phyloP scores from a whole-genome alignment of 2,113 vertebrate species.

The Tor tambroides region DNA sequence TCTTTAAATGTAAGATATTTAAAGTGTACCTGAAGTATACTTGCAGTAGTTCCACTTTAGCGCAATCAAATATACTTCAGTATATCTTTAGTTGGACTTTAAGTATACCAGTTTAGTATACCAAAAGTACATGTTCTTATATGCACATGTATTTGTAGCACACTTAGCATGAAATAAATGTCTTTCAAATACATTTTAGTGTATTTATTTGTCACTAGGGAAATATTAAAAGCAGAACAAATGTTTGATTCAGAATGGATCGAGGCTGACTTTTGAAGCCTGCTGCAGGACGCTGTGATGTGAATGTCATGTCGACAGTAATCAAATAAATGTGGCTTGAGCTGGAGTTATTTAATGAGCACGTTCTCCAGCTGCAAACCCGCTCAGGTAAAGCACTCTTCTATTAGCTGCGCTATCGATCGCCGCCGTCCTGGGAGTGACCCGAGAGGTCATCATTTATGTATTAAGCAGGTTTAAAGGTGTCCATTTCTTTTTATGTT shows the following conservation, averaged over 20 bases:
- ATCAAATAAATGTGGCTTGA: background rate
- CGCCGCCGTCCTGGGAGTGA: conserved; percentile 70
- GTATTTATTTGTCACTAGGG: no score
- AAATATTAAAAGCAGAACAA: background rate
- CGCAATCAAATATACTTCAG: no score
- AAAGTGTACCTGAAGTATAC: no score
- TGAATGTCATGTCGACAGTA: background rate
- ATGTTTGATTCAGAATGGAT: background rate
- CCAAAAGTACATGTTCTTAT: no score
- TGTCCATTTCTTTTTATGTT: conserved; percentile 70
- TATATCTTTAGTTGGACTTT: no score
- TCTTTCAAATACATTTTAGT: no score
- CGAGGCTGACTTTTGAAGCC: background rate
- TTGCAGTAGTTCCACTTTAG: no score
- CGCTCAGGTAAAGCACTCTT: conserved; percentile 60
- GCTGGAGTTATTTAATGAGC: background rate
- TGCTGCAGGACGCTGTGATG: background rate
- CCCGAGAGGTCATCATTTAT: conserved; percentile 79
- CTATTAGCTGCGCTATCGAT: conserved; percentile 73
- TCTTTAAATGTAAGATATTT: no score
- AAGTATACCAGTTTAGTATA: no score
- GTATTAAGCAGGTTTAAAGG: conserved; percentile 78
- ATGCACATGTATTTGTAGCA: no score
- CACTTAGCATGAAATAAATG: no score
- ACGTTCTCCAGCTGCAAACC: conserved; percentile 51